phyloP scores from a whole-genome alignment of 2,797 vertebrate species.

The Sebastes cheni region DNA sequence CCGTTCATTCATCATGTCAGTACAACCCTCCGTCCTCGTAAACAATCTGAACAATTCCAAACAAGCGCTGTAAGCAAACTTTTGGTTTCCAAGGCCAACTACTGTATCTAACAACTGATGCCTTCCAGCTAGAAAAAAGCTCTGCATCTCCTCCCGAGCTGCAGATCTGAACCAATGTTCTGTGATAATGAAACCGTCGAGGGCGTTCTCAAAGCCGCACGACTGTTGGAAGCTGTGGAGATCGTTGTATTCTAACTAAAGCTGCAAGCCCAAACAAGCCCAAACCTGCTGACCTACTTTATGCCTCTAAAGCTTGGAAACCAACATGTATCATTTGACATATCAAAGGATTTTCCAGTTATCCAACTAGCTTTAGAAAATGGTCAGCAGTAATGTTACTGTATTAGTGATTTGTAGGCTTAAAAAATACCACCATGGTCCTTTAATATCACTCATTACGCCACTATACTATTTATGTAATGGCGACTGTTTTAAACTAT shows the following conservation, averaged over 20 bases:
- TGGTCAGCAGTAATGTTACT: background rate
- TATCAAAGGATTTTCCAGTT: background rate
- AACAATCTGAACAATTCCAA: conserved; percentile 28
- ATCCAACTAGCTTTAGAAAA: background rate
- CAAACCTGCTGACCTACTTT: background rate
- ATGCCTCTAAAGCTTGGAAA: background rate
- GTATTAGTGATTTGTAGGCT: background rate
- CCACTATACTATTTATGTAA: background rate
- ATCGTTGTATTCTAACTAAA: conserved; percentile 26
- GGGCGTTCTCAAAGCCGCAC: background rate
- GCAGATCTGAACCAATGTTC: background rate
- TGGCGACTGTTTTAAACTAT: background rate
- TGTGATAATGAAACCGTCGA: background rate
- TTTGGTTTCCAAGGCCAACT: conserved; percentile 33
- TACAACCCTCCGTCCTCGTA: background rate
- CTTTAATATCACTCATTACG: background rate
- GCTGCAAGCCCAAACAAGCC: background rate
- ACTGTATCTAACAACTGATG: conserved; percentile 25
- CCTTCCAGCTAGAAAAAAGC: conserved; percentile 1
- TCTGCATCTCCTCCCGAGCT: background rate
- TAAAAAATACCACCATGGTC: background rate
- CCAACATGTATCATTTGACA: background rate
- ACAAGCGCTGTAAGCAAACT: conserved; percentile 14
- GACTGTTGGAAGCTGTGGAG: conserved; percentile 26
- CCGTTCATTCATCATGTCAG: conserved; percentile 23